Base-by-base conservation (phyloP, 1,140 invertebrate genomes). In the Drosophila bocqueti region DNA sequence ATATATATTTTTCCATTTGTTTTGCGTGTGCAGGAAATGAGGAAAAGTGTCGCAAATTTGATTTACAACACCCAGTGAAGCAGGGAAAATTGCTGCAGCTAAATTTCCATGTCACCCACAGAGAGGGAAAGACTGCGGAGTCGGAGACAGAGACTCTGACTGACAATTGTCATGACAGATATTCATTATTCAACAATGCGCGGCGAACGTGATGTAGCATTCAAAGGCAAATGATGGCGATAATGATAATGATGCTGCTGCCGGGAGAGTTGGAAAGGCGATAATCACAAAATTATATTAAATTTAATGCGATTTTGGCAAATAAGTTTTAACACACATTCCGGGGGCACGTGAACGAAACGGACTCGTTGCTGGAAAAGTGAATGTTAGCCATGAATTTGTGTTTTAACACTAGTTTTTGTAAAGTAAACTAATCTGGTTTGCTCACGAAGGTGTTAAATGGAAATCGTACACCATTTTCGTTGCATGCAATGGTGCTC, bases 161-260 rank as follows among this genome's bases (percentile, higher is more conserved):
- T 61, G 68, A 72, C 71, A 73, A 73, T 81, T 84, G 77, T 90
- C 81, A 83, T 90, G 85, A 84, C 84, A 69, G 69, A 75, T 73
- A 74, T 69, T 65, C 64, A 73, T 73, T 73, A 61, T 73, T 52
- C 59, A 63, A 61, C 60, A 73, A 63, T 59, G 36, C 60, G 69
- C 66, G 68, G 80, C 80, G 84, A 84, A 87, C 84, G 83, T 87
- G 83, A 77, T 89, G 83, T 47, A 65, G 83, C 80, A 69, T 76
- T 83, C 83, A 76, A 75, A 73, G 47, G 50, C 59, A 50, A 65
- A 71, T 57, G 36, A 45, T 50, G 68, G 42, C 61, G 46, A 71
- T 67, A 60, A 60, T 61, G 57, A 54, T 67, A 50, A 74, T 60
- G 63, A 55, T 50, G 54, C 65, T 45, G 50, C 47, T 31, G 59